Evolutionary conservation across 35 echinoderm and acorn worm species (phyloP).

Genomic region (Lytechinus pictus): DNA sequence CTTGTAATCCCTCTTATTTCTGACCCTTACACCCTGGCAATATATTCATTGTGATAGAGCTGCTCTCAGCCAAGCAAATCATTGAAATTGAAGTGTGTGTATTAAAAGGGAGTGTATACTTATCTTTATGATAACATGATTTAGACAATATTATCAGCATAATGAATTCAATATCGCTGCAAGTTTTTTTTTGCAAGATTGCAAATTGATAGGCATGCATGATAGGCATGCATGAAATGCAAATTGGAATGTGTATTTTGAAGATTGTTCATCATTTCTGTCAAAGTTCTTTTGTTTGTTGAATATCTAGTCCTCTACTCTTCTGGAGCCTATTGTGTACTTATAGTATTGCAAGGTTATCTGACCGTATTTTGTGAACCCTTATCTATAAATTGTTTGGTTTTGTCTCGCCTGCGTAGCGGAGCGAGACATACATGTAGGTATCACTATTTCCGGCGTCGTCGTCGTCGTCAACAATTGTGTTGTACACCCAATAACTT

Average conservation of each 20-base stretch:
- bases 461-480: too few relatives aligned
- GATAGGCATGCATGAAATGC: not conserved
- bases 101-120: too few relatives aligned
- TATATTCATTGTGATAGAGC: too few relatives aligned
- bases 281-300: not conserved
- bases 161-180: not conserved
- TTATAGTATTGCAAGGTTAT: not conserved
- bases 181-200: not conserved
- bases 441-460: too few relatives aligned
- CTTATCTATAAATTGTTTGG: not conserved
- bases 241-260: not conserved
- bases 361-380: not conserved
- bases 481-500: too few relatives aligned
- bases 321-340: not conserved
- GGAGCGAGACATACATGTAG: too few relatives aligned
- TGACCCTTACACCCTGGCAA: too few relatives aligned
- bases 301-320: not conserved
- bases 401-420: too few relatives aligned
- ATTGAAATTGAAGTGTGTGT: too few relatives aligned
- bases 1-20: too few relatives aligned
- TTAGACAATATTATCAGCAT: not conserved
- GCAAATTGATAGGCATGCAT: not conserved
- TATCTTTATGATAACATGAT: too few relatives aligned
- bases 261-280: not conserved
- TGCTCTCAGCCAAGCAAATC: too few relatives aligned